Conservation (phyloP, 2,113 vertebrate species). For the Microtus montanus region DNA sequence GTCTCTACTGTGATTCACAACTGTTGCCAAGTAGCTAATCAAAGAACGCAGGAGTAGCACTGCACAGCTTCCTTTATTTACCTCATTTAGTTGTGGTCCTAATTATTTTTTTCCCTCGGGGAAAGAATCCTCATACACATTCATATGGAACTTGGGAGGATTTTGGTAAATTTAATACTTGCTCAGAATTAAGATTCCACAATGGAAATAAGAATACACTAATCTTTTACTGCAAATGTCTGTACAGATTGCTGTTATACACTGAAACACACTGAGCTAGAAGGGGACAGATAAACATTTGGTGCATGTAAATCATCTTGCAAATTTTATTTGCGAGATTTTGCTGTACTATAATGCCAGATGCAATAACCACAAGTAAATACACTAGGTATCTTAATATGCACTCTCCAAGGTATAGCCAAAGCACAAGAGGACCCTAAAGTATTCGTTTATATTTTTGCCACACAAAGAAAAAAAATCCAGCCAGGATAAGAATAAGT, state of each 20-base stretch:
- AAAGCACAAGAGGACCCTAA: not conserved
- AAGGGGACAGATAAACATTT: conserved; percentile 43
- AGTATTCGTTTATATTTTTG: not conserved
- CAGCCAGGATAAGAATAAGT: not conserved
- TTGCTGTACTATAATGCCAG: not conserved
- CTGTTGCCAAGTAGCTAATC: not conserved
- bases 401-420: not conserved
- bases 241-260: not conserved
- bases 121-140: not conserved
- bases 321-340: conserved; percentile 34
- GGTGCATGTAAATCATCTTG: conserved; percentile 2
- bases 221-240: not conserved
- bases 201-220: conserved; percentile 30
- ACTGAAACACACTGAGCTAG: not conserved
- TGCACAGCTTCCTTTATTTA: not conserved
- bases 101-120: not conserved
- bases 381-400: not conserved
- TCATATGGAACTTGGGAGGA: conserved; percentile 1
- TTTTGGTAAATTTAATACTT: not conserved
- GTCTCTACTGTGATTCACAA: not conserved
- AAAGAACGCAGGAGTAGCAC: not conserved
- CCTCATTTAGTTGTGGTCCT: not conserved
- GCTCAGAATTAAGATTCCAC: conserved; percentile 38
- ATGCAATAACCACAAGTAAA: not conserved
- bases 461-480: not conserved